Evolutionary conservation across 2,113 vertebrate genomes (phyloP).

Genomic region (Strix uralensis): DNA sequence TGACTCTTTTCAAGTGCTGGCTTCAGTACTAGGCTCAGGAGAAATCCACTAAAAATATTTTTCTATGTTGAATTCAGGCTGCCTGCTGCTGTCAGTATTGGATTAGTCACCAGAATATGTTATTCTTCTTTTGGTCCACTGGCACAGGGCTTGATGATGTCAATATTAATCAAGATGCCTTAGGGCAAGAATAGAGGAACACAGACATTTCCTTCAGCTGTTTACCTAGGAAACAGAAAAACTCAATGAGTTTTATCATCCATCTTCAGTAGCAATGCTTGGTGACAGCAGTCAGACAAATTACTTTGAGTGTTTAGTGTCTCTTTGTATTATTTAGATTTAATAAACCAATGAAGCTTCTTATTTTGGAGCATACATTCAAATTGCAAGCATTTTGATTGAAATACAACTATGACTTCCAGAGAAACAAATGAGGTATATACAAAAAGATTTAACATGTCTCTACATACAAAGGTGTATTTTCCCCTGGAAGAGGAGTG

Average conservation of each 20-base stretch:
- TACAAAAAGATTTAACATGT: neutral
- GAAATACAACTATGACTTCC: neutral
- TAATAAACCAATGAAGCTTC: neutral
- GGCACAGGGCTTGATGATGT: neutral
- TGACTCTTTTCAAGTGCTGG: neutral
- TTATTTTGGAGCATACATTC: neutral
- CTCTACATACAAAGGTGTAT: neutral
- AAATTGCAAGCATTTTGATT: neutral
- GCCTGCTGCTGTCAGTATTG: conserved; percentile 8
- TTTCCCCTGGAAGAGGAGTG: neutral
- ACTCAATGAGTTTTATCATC: conserved; percentile 24
- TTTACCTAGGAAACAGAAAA: conserved; percentile 42
- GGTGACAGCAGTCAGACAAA: conserved; percentile 47
- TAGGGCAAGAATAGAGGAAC: neutral
- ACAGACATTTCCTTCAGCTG: conserved; percentile 21
- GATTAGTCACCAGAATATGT: conserved; percentile 32
- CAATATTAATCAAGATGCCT: conserved; percentile 50
- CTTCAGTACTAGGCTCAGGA: neutral
- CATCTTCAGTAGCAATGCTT: conserved; percentile 23
- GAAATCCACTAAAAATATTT: conserved; percentile 3
- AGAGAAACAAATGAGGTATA: neutral
- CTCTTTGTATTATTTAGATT: conserved; percentile 30
- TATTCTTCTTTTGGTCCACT: conserved; percentile 6
- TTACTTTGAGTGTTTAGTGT: conserved; percentile 9
- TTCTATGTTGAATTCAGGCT: neutral